These are phyloP conservation scores for Pantherophis guttatus DNA, from an alignment of 2,113 vertebrate genomes.

Conservation along the genomic window DNA sequence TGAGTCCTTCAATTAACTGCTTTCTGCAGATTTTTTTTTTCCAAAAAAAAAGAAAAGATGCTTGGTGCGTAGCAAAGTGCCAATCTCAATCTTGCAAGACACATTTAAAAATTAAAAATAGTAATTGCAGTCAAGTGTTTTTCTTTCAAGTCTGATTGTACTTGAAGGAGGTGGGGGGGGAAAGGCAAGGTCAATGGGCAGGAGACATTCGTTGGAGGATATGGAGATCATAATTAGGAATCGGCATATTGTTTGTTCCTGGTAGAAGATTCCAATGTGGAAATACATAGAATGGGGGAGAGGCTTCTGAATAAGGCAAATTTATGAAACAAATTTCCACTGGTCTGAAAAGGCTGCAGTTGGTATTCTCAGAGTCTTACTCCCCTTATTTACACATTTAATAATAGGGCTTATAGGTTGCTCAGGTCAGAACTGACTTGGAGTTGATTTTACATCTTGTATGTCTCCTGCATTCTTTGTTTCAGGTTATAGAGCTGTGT, in stretches of 20 bases:
- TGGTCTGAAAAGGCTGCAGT: background rate
- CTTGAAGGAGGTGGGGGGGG: background rate
- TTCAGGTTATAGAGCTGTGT: slow-evolving; percentile 89
- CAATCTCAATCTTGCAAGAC: background rate
- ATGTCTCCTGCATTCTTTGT: background rate
- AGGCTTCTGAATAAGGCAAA: background rate
- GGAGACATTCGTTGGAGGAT: background rate
- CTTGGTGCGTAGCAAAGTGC: background rate
- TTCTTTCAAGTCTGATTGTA: background rate
- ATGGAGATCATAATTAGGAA: background rate
- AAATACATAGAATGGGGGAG: background rate
- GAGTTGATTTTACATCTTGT: background rate
- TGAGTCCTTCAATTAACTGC: background rate
- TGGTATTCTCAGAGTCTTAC: background rate
- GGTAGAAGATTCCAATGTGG: background rate
- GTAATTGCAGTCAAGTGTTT: background rate
- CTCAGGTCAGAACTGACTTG: background rate
- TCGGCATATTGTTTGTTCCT: background rate
- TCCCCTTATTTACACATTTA: background rate
- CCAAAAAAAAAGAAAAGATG: background rate
- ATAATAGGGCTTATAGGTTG: background rate
- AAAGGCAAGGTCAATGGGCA: background rate
- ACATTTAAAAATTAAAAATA: background rate
- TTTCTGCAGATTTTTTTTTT: background rate
- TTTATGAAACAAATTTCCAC: background rate